Evolutionary conservation across 2,113 vertebrate species (phyloP).

Genomic region (Bos javanicus): DNA sequence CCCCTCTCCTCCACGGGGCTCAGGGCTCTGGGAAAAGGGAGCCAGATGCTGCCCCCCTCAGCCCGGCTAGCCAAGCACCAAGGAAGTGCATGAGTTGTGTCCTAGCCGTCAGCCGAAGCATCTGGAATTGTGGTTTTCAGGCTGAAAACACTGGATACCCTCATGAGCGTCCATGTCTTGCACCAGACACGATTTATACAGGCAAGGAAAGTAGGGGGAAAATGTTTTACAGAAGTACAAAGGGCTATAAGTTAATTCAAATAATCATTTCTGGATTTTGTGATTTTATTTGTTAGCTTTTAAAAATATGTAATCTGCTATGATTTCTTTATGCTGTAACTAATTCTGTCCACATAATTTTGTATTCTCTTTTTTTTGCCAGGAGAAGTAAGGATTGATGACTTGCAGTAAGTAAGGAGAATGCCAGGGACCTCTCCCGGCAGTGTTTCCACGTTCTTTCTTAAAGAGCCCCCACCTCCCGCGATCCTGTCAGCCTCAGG

Average conservation of each 20-base stretch:
- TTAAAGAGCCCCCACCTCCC: not conserved
- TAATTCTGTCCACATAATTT: not conserved
- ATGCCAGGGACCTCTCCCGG: no score
- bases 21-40: not conserved
- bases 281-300: not conserved
- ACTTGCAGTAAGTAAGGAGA: not conserved
- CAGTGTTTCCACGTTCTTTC: not conserved
- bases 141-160: not conserved
- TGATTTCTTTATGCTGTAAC: not conserved
- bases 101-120: not conserved
- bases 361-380: not conserved
- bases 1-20: not conserved
- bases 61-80: not conserved
- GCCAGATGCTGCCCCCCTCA: rapidly evolving
- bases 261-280: not conserved
- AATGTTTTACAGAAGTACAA: not conserved
- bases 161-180: not conserved
- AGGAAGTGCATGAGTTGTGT: not conserved
- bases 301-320: not conserved
- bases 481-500: not conserved
- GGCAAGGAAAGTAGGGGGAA: not conserved
- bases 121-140: not conserved
- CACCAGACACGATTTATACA: not conserved
- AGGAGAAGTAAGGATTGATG: no score
- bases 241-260: not conserved